Evolutionary conservation across 1,140 invertebrate species (phyloP), one percentile per base, ranked within the genome.

Genomic region (Magallana gigas): DNA sequence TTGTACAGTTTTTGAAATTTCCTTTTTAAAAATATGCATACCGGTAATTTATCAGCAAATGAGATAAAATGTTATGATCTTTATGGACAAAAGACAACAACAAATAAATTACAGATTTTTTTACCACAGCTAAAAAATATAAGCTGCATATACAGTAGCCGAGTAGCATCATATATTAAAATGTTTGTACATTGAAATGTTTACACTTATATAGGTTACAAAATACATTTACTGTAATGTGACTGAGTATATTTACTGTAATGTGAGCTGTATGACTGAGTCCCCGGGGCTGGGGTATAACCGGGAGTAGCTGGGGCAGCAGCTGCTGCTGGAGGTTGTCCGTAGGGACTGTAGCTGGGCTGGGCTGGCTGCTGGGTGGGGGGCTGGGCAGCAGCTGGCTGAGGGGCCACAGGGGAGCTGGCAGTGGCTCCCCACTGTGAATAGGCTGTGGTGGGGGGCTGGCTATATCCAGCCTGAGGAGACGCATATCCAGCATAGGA

Each of bases 391-490:
- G 81, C 16, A 8, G 81, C 48, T 29, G 81, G 81, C 48, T 83
- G 81, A 18, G 81, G 81, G 18, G 81, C 48, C 57, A 58, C 56
- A 18, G 81, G 56, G n/a, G 81, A 57, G 57, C 16, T 83, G n/a
- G 56, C 11, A 18, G 81, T 58, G 48, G 81, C 14, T 18, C 56
- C 56, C 81, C 57, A 58, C 48, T 83, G 81, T n/a, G 56, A 57
- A 29, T 83, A 83, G 56, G 81, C 81, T 14, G 81, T 83, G 16
- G 48, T 57, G 48, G 81, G 81, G 18, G 81, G 81, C 48, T 83
- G 81, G 16, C 81, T 23, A 57, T 83, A 83, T 16, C 81, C 81
- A 56, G 48, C n/a, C 48, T 58, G 56, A 18, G 81, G 81, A 18
- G 57, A 36, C 12, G 18, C 68, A 76, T 76, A 76, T 36, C 7